Evolutionary conservation across 2,797 vertebrate species (phyloP).

Genomic region (Gorsachius magnificus): DNA sequence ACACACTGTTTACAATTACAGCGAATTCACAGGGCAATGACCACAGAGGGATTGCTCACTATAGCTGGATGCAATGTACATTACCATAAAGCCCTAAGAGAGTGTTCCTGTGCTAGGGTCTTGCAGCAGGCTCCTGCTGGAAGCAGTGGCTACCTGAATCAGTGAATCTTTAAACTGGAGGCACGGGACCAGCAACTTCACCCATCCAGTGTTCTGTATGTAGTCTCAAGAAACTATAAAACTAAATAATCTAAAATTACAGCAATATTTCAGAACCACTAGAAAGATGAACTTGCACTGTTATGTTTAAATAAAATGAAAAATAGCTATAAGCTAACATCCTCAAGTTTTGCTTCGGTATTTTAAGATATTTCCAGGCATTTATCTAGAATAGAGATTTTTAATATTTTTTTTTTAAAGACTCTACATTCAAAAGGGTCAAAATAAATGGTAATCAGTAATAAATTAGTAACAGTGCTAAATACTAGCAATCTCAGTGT

Average conservation of each 20-base stretch:
- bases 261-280: background rate
- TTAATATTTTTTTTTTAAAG: background rate
- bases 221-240: background rate
- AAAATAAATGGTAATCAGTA: background rate
- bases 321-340: background rate
- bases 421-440: background rate
- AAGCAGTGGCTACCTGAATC: background rate
- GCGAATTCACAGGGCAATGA: conserved; percentile 48
- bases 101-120: background rate
- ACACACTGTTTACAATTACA: conserved; percentile 58
- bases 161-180: background rate
- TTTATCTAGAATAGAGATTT: background rate
- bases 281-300: background rate
- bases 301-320: background rate
- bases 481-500: background rate
- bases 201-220: background rate
- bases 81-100: conserved; percentile 2
- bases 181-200: rapidly evolving
- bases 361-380: background rate
- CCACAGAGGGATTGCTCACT: conserved; percentile 32
- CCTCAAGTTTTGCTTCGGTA: background rate
- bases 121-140: background rate
- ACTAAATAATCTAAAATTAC: background rate
- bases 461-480: background rate
- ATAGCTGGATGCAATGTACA: background rate